Conservation (phyloP, 2,113 vertebrate species). For the Poeciliopsis prolifica region DNA sequence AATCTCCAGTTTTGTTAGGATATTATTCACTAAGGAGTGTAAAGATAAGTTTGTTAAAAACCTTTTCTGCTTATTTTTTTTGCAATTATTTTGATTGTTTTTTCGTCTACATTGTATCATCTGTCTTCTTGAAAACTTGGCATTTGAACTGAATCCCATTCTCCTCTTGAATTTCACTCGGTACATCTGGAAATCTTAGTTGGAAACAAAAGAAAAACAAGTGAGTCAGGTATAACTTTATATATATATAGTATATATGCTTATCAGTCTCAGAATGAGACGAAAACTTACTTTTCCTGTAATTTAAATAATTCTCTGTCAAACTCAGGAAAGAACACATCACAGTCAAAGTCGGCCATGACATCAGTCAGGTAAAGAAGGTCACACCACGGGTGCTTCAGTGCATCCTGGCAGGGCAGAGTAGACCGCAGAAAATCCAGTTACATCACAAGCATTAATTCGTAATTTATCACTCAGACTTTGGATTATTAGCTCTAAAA, state of each 20-base stretch:
- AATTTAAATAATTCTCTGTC: constrained; percentile 70
- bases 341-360: constrained; percentile 81
- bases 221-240: background rate
- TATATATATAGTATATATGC: background rate
- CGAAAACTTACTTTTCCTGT: constrained; percentile 70
- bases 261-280: background rate
- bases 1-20: background rate
- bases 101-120: background rate
- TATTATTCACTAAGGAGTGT: background rate
- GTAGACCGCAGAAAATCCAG: background rate
- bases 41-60: background rate
- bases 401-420: constrained; percentile 64
- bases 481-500: too few relatives aligned
- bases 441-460: background rate
- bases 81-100: background rate
- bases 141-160: constrained; percentile 79
- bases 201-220: constrained; percentile 7
- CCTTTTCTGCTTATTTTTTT: background rate
- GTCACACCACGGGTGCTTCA: constrained; percentile 83
- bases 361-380: constrained; percentile 80
- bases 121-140: constrained; percentile 76
- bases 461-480: too few relatives aligned
- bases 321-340: constrained; percentile 83
- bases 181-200: constrained; percentile 77
- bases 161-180: constrained; percentile 80